Percentiles rank a stretch among this genome's conserved stretches.
Conservation (phyloP, 2,113 vertebrate genomes). For the Alethe diademata region DNA sequence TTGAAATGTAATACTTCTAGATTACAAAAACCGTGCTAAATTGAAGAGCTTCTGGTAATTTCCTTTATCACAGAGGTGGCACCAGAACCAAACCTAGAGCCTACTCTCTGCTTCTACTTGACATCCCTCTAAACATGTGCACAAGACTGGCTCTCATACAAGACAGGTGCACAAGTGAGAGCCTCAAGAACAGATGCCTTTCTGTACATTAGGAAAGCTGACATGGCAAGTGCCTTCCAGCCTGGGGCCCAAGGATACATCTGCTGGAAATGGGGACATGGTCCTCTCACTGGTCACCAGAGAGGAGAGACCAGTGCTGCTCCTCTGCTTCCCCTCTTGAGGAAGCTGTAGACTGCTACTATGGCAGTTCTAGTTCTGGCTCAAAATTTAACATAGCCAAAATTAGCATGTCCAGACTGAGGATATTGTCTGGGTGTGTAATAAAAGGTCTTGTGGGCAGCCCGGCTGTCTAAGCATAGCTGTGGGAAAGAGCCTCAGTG, state of each 20-base stretch:
- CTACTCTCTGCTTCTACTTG: not conserved
- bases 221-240: not conserved
- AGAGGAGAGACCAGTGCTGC: not conserved
- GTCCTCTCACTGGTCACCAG: not conserved
- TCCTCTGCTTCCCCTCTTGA: not conserved
- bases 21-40: not conserved
- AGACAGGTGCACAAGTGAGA: too few species aligned
- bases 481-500: not conserved
- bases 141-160: not conserved
- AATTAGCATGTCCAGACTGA: not conserved
- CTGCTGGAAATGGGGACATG: not conserved
- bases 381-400: not conserved
- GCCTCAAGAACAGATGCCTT: accelerated
- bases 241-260: not conserved
- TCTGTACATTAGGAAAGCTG: not conserved
- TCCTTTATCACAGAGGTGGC: not conserved
- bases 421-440: not conserved
- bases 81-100: not conserved
- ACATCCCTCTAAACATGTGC: not conserved
- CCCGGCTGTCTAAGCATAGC: not conserved
- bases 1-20: not conserved
- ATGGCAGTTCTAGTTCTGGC: not conserved
- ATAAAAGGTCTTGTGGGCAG: not conserved
- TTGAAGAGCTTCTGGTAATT: not conserved
- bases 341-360: not conserved